These are phyloP conservation scores for Pseudochaenichthys georgianus DNA, from an alignment of 2,797 vertebrate species.

Conservation along the genomic window DNA sequence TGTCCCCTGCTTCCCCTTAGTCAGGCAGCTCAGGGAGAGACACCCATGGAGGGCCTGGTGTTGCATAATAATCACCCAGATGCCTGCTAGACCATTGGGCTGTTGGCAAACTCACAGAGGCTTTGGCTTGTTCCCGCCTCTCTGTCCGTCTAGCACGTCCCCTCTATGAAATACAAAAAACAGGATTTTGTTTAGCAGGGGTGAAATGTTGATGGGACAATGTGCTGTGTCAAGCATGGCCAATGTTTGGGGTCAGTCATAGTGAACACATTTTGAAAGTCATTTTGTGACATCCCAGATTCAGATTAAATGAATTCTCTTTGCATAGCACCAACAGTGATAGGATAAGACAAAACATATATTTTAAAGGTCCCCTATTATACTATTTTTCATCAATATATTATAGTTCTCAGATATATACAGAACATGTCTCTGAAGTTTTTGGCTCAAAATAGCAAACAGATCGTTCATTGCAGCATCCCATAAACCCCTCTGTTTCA, in stretches of 20 bases:
- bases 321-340: background rate
- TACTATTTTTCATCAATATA: too few relatives aligned
- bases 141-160: slow-evolving; percentile 38
- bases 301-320: background rate
- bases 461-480: too few relatives aligned
- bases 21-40: slow-evolving; percentile 48
- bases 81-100: slow-evolving; percentile 40
- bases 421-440: too few relatives aligned
- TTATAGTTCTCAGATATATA: too few relatives aligned
- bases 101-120: slow-evolving; percentile 51
- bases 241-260: background rate
- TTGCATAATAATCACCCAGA: slow-evolving; percentile 78
- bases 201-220: slow-evolving; percentile 37
- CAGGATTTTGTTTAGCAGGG: slow-evolving; percentile 12
- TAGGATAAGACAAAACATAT: background rate
- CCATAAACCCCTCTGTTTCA: too few relatives aligned
- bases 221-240: slow-evolving; percentile 12
- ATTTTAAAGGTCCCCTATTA: too few relatives aligned
- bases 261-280: background rate
- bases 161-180: slow-evolving; percentile 50
- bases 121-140: slow-evolving; percentile 28
- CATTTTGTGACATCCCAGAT: background rate
- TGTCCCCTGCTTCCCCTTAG: slow-evolving; percentile 52
- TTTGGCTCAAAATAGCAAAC: too few relatives aligned
- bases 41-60: slow-evolving; percentile 61